A percentile compares a stretch with the other conserved stretches of the same genome.
Evolutionary conservation across 2,888 invertebrate genomes (phyloP).

Genomic region (Drosophila histrio): DNA sequence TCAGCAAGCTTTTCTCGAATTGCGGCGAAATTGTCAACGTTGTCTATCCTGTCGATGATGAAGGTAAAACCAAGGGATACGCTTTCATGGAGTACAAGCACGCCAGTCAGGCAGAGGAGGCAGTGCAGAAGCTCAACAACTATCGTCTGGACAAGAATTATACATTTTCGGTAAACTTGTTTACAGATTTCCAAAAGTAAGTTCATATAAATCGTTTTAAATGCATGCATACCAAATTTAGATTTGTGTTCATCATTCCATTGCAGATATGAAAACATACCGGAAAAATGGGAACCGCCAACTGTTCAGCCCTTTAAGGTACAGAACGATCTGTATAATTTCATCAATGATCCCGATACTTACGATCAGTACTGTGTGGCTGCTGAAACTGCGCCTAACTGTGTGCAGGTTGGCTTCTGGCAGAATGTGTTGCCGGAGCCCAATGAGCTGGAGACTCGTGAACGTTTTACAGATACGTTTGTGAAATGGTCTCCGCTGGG

Average conservation of each 20-base stretch:
- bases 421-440: conserved; percentile 96
- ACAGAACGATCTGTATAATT: conserved; percentile 96
- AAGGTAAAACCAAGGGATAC: conserved; percentile 95
- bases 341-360: conserved; percentile 96
- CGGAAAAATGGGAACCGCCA: conserved; percentile 97
- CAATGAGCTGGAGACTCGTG: conserved; percentile 91
- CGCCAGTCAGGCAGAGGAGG: conserved; percentile 93
- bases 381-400: conserved; percentile 90
- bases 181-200: conserved; percentile 97
- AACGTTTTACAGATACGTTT: conserved; percentile 97
- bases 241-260: too few relatives aligned
- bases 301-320: conserved; percentile 94
- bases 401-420: conserved; percentile 93
- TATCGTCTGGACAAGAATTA: conserved; percentile 98
- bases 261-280: conserved; percentile 91
- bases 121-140: conserved; percentile 94
- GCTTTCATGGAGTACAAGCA: conserved; percentile 96
- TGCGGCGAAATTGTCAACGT: conserved; percentile 95
- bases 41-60: conserved; percentile 92
- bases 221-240: too few relatives aligned
- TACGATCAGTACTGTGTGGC: conserved; percentile 98
- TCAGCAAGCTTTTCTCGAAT: conserved; percentile 95
- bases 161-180: conserved; percentile 96
- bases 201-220: too few relatives aligned
- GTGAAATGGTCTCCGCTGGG: conserved; percentile 99